These are phyloP conservation scores for Palloptera scutellata DNA, from an alignment of 2,888 invertebrate species.

Conservation along the genomic window DNA sequence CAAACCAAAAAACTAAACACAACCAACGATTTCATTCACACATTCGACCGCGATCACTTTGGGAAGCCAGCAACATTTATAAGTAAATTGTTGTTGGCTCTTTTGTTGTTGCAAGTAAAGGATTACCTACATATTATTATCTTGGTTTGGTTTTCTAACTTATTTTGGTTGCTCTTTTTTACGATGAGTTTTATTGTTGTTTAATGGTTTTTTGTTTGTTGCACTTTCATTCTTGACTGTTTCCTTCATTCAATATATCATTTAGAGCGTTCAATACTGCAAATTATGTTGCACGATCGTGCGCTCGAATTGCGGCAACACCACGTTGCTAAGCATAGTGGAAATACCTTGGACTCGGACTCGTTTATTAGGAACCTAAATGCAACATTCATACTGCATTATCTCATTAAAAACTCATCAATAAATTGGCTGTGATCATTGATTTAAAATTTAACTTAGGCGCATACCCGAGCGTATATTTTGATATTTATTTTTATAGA, in stretches of 20 bases:
- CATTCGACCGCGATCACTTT: slow-evolving; percentile 24
- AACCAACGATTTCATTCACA: slow-evolving; percentile 32
- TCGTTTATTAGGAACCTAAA: too few species aligned
- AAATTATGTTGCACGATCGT: too few species aligned
- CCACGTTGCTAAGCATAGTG: too few species aligned
- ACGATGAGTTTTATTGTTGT: slow-evolving; percentile 28
- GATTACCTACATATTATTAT: slow-evolving; percentile 25
- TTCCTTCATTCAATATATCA: background rate
- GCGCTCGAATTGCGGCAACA: too few species aligned
- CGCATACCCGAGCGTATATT: too few species aligned
- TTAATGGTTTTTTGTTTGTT: slow-evolving; percentile 28
- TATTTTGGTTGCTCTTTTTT: slow-evolving; percentile 6
- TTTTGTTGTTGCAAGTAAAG: slow-evolving; percentile 17
- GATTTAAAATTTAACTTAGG: slow-evolving; percentile 9
- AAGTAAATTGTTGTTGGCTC: background rate
- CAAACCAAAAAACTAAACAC: slow-evolving; percentile 9
- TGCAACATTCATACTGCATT: too few species aligned
- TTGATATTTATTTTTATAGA: too few species aligned
- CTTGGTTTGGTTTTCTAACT: slow-evolving; percentile 14
- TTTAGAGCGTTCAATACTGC: background rate
- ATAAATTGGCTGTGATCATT: slow-evolving; percentile 24
- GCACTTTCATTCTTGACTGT: background rate
- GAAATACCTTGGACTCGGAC: too few species aligned
- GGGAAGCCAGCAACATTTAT: too few species aligned
- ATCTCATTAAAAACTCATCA: slow-evolving; percentile 25